Percentiles rank a stretch among this genome's conserved stretches.
These are phyloP conservation scores for Fregata magnificens DNA, from an alignment of 2,113 vertebrate species.

Conservation along the genomic window DNA sequence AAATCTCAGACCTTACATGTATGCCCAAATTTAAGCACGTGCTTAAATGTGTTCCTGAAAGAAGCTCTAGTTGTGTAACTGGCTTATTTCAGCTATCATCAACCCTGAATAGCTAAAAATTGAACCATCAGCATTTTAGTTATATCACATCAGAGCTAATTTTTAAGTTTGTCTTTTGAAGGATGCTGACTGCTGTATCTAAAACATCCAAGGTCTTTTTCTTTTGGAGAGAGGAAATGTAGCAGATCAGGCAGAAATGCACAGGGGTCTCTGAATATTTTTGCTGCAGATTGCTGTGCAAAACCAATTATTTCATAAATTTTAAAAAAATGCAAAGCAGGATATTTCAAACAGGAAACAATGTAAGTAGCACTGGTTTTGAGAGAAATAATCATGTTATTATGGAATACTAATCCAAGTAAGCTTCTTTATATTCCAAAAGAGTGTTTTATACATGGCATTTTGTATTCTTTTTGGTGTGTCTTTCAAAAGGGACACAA, in stretches of 20 bases:
- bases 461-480: conserved; percentile 35
- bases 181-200: background rate
- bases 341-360: conserved; percentile 59
- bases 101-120: background rate
- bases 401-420: conserved; percentile 45
- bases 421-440: conserved; percentile 39
- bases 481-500: conserved; percentile 1
- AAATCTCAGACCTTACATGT: background rate
- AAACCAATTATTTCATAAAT: conserved; percentile 55
- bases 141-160: conserved; percentile 24
- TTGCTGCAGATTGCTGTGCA: conserved; percentile 10
- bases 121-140: conserved; percentile 40
- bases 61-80: background rate
- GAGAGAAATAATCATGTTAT: conserved; percentile 52
- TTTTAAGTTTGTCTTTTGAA: conserved; percentile 44
- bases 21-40: background rate
- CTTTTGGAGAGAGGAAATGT: background rate
- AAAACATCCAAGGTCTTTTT: conserved; percentile 33
- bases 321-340: conserved; percentile 53
- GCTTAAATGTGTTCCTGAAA: background rate
- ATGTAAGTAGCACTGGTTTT: conserved; percentile 31
- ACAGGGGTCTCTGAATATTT: conserved; percentile 19
- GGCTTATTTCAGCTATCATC: background rate
- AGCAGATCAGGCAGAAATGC: conserved; percentile 28
- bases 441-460: conserved; percentile 28